A percentile compares a stretch with the other conserved stretches of the same genome.
phyloP scores from a whole-genome alignment of 2,113 vertebrate genomes.

The Serinus canaria region DNA sequence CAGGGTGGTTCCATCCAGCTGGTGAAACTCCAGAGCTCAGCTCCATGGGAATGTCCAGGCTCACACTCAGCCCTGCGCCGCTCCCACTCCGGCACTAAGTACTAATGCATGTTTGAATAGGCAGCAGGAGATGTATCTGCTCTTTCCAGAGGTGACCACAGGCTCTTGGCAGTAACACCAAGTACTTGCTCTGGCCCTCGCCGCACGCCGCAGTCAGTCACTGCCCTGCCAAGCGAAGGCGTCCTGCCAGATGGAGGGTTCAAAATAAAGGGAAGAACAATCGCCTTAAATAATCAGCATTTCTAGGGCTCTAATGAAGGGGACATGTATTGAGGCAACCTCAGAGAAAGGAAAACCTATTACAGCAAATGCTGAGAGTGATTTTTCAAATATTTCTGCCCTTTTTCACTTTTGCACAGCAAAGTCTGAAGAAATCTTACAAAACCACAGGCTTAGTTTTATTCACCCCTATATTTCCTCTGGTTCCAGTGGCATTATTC shows the following conservation, averaged over 20 bases:
- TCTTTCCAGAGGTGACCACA: slow-evolving; percentile 62
- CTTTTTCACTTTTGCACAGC: background rate
- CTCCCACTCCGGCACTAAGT: slow-evolving; percentile 4
- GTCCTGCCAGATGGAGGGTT: background rate
- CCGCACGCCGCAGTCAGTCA: slow-evolving; percentile 1
- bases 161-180: slow-evolving; percentile 48
- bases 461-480: background rate
- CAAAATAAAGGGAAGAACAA: background rate
- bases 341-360: background rate
- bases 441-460: background rate
- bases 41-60: background rate
- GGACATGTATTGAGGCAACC: background rate
- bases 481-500: background rate
- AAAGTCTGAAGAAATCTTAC: background rate
- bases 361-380: background rate
- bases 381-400: background rate
- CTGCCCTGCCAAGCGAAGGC: slow-evolving; percentile 24
- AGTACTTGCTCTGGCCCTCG: slow-evolving; percentile 49
- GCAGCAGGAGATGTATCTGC: slow-evolving; percentile 41
- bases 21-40: background rate
- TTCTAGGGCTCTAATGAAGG: background rate
- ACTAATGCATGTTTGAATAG: slow-evolving; percentile 36
- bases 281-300: background rate
- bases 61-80: background rate
- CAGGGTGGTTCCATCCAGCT: background rate